These are phyloP conservation scores for Thomomys bottae DNA, from an alignment of 2,113 vertebrate species.

Conservation along the genomic window DNA sequence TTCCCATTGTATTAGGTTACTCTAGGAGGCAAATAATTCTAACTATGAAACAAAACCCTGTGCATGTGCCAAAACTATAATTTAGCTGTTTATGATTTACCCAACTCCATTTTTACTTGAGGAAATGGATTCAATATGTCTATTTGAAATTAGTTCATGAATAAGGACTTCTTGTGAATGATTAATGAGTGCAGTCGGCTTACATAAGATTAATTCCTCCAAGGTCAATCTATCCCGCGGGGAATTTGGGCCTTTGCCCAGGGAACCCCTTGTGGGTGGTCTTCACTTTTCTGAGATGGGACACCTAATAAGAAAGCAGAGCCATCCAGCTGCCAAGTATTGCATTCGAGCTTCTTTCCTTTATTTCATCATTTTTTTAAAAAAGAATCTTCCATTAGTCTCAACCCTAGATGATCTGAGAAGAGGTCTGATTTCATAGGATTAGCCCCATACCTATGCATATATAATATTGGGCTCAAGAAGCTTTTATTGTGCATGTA, in stretches of 20 bases:
- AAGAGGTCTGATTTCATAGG: not conserved
- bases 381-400: constrained; percentile 13
- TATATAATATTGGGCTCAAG: not conserved
- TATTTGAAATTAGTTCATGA: constrained; percentile 78
- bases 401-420: not conserved
- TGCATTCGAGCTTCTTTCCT: constrained; percentile 55
- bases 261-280: constrained; percentile 69
- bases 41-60: constrained; percentile 74
- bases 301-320: constrained; percentile 36
- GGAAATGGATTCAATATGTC: constrained; percentile 79
- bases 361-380: constrained; percentile 7
- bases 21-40: constrained; percentile 73
- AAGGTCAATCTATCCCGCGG: constrained; percentile 60
- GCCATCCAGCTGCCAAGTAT: constrained; percentile 62
- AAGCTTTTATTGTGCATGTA: constrained; percentile 57
- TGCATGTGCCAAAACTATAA: constrained; percentile 74
- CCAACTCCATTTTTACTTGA: constrained; percentile 61
- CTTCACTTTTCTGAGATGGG: constrained; percentile 65
- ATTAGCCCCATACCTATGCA: not conserved
- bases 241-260: constrained; percentile 72
- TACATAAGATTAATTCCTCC: constrained; percentile 68
- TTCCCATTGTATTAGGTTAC: constrained; percentile 79
- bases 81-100: constrained; percentile 78
- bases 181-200: constrained; percentile 74
- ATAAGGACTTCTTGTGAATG: constrained; percentile 72